These are phyloP conservation scores for Ammodramus savannarum DNA, from an alignment of 2,113 vertebrate genomes.

Conservation along the genomic window DNA sequence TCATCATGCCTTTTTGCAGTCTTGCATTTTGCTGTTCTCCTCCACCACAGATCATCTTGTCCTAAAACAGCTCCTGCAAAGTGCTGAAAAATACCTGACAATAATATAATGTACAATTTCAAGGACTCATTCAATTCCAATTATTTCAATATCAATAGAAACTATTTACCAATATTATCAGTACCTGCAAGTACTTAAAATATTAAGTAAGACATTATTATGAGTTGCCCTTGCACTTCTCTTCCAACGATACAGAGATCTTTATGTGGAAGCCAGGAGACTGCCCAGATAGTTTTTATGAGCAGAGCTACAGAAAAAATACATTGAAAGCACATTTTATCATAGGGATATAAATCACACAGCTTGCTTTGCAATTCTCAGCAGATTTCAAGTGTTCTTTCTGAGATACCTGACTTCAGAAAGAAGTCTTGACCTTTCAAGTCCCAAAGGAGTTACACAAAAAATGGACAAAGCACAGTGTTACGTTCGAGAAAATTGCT, in stretches of 20 bases:
- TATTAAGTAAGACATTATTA: not conserved
- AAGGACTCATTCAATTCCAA: not conserved
- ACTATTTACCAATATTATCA: not conserved
- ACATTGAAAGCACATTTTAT: not conserved
- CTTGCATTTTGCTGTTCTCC: not conserved
- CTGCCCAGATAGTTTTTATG: not conserved
- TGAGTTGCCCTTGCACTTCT: not conserved
- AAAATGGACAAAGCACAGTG: not conserved
- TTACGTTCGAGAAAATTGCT: not conserved
- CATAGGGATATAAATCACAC: not conserved
- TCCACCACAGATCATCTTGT: not conserved
- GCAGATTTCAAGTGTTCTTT: not conserved
- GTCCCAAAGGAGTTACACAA: not conserved
- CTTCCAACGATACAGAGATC: not conserved
- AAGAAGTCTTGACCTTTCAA: not conserved
- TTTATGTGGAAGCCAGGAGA: not conserved
- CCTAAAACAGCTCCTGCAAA: not conserved
- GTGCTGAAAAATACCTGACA: not conserved
- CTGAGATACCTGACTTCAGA: not conserved
- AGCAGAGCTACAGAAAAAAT: not conserved
- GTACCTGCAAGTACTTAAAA: not conserved
- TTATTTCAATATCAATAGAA: not conserved
- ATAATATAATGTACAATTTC: not conserved
- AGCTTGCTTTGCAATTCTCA: not conserved
- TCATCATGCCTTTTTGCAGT: not conserved